A percentile compares a stretch with the other conserved stretches of the same genome.
phyloP scores from a whole-genome alignment of 2,113 vertebrate genomes.

The Oriolus oriolus region DNA sequence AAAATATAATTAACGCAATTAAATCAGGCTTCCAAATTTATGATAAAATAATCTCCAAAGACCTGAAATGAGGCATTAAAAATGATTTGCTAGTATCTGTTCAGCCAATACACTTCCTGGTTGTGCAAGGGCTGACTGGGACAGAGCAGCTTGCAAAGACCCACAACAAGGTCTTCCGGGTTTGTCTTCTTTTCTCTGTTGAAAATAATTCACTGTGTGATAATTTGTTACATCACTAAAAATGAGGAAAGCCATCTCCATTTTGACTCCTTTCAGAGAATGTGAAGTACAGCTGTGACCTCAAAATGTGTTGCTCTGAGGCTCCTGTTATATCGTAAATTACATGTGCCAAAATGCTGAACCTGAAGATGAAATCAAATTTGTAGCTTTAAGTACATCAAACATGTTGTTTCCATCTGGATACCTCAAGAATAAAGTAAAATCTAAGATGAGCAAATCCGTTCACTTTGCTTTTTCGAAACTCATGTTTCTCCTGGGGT shows the following conservation, averaged over 20 bases:
- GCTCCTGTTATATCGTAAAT: neutral
- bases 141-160: neutral
- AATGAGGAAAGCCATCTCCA: neutral
- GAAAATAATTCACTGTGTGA: neutral
- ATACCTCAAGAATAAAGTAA: neutral
- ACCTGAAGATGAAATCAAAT: conserved; percentile 7
- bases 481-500: neutral
- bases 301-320: neutral
- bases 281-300: neutral
- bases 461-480: neutral
- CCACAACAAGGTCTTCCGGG: neutral
- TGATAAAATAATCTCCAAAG: conserved; percentile 47
- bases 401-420: neutral
- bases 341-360: neutral
- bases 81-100: conserved; percentile 18
- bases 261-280: neutral
- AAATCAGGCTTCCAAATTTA: conserved; percentile 58
- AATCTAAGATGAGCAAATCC: neutral
- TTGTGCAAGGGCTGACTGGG: neutral
- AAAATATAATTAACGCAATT: conserved; percentile 53
- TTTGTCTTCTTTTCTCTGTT: neutral
- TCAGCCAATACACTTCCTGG: neutral
- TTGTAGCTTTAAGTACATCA: neutral
- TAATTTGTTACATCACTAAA: neutral
- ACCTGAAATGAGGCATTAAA: conserved; percentile 31